phyloP scores from a whole-genome alignment of 64 coral and sea anemone genomes.

The Dendronephthya gigantea region DNA sequence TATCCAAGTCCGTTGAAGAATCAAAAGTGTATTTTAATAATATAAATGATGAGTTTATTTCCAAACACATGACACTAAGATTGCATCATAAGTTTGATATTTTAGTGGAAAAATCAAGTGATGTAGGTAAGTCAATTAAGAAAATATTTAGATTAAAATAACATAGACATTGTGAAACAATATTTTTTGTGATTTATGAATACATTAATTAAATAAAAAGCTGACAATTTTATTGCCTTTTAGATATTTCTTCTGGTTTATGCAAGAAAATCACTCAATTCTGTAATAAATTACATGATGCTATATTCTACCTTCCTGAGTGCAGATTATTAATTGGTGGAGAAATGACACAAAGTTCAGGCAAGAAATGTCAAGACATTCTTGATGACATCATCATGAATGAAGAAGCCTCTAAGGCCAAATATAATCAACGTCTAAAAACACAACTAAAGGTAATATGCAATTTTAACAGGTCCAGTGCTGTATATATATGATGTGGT shows the following conservation, averaged over 20 bases:
- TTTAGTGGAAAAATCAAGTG: not conserved
- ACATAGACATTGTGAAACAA: too few species aligned
- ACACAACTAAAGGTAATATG: not conserved
- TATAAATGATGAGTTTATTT: not conserved
- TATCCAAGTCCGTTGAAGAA: not conserved
- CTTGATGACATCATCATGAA: not conserved
- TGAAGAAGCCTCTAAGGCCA: not conserved
- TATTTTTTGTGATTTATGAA: too few species aligned
- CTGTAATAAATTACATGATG: not conserved
- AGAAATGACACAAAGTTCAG: not conserved
- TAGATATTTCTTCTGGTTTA: not conserved
- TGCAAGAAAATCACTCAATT: not conserved
- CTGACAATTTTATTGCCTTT: not conserved
- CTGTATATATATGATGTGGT: not conserved
- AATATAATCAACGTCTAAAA: not conserved
- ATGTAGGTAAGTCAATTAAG: not conserved
- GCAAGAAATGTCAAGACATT: not conserved
- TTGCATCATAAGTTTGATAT: not conserved
- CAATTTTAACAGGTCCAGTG: not conserved
- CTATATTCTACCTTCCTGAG: not conserved
- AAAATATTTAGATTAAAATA: too few species aligned
- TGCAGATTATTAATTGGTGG: not conserved
- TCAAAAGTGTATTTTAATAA: not conserved
- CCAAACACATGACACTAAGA: not conserved
- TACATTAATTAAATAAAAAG: too few species aligned